Base-by-base conservation (phyloP, 2,113 vertebrate species). In the Corythornis madagascariensis region DNA sequence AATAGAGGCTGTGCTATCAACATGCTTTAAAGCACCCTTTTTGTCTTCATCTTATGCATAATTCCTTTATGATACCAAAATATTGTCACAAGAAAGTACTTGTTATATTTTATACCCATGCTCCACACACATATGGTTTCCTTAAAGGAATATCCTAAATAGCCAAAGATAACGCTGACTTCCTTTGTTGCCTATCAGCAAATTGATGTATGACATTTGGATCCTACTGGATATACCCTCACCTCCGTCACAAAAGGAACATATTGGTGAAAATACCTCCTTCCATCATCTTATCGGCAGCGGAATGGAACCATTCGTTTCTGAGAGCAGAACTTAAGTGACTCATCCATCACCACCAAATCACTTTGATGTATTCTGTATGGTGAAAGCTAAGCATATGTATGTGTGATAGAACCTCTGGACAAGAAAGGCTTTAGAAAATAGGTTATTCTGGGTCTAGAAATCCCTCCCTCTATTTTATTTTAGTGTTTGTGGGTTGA, bases 241-340 rank as follows among this genome's bases (percentile, higher is more conserved):
- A 84, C 8, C 10, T 5, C 22, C 18, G 65, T 35, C 56, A 63
- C 33, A 86, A 87, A 96, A 86, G 6, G 31, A 45, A 48, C 73
- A 14, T 71, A 60, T 24, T 65, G 63, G 80, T 76, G 53, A 90
- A 87, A 95, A 92, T 83, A 59, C 78, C 26, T 94, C 83, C 40
- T 83, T 93, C 67, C 43, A 83, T 93, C 87, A 87, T 83, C 38
- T 76, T 82, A 47, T 38, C 85, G 42, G 47, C 22, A 8, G 9
- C 16, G 26, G 82, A 95, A 91, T 83, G 65, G 47, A 92, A 91
- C 28, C 3, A 84, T 94, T 85, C 35, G 40, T 84, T 93, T 92
- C 76, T 83, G 61, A 88, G 52, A 83, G 40, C 29, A 80, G 60
- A 96, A 53, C 29, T 40, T 70, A 86, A 91, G 35, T 88, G 84